Evolutionary conservation across 2,113 vertebrate genomes (phyloP).

Genomic region (Chroicocephalus ridibundus): DNA sequence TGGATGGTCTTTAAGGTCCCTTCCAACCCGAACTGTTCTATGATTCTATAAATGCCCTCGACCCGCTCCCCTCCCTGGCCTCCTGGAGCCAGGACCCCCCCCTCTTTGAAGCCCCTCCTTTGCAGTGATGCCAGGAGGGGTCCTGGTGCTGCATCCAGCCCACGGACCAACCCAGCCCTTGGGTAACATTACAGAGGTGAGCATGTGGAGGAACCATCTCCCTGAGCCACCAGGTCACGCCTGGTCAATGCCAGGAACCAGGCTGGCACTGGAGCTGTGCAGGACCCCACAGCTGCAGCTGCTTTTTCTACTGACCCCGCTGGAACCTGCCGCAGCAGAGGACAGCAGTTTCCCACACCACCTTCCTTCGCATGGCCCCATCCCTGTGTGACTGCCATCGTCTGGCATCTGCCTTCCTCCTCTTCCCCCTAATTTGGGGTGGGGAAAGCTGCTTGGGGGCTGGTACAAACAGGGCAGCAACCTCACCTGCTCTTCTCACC

Average conservation of each 20-base stretch:
- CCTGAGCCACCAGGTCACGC: neutral
- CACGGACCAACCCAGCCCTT: rapidly evolving
- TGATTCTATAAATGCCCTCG: neutral
- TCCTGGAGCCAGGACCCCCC: neutral
- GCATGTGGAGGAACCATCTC: rapidly evolving
- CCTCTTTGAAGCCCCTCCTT: neutral
- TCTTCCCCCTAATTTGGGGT: neutral
- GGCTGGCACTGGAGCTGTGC: neutral
- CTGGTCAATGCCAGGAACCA: neutral
- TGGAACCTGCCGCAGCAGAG: neutral
- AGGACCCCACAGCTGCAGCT: neutral
- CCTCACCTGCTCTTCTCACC: neutral
- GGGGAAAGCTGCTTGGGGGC: neutral
- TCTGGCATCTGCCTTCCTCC: neutral
- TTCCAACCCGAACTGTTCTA: no score
- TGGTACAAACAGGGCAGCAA: neutral
- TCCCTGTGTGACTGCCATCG: rapidly evolving
- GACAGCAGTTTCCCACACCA: neutral
- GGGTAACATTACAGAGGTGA: rapidly evolving
- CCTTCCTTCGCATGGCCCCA: neutral
- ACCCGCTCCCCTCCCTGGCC: neutral
- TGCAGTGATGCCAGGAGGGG: neutral
- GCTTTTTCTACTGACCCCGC: neutral
- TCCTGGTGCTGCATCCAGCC: neutral
- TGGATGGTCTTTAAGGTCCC: no score